Conservation (phyloP, 2,113 vertebrate genomes). For the Passerina amoena region DNA sequence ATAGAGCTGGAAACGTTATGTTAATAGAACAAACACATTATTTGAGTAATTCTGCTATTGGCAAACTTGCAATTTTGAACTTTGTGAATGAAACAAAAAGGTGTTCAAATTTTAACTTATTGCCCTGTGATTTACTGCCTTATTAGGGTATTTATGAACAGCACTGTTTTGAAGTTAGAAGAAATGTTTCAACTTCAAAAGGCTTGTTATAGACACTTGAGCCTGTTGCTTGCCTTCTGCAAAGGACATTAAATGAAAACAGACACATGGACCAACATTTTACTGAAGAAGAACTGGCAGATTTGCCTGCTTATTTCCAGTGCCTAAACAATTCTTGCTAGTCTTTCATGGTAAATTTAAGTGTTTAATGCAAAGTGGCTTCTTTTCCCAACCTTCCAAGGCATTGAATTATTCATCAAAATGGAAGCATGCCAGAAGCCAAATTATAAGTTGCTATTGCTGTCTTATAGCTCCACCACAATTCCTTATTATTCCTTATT, state of each 20-base stretch:
- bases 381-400: neutral
- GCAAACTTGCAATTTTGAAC: slow-evolving; percentile 15
- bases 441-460: neutral
- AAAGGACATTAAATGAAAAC: neutral
- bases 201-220: neutral
- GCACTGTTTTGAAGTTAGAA: neutral
- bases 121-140: neutral
- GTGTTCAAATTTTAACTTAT: neutral
- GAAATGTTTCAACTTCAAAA: neutral
- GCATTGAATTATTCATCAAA: slow-evolving; percentile 12
- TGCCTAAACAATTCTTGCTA: neutral
- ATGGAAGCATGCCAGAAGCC: slow-evolving; percentile 29
- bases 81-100: slow-evolving; percentile 8
- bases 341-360: slow-evolving; percentile 30
- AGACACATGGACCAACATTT: neutral
- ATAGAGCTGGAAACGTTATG: neutral
- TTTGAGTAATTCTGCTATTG: slow-evolving; percentile 6
- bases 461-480: neutral
- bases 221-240: neutral
- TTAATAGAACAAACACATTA: slow-evolving; percentile 30
- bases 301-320: neutral
- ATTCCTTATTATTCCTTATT: neutral
- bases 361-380: slow-evolving; percentile 11
- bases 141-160: neutral
- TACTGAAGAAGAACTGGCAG: neutral